Evolutionary conservation across 2,888 invertebrate species (phyloP).

Genomic region (Deroplatys truncata): DNA sequence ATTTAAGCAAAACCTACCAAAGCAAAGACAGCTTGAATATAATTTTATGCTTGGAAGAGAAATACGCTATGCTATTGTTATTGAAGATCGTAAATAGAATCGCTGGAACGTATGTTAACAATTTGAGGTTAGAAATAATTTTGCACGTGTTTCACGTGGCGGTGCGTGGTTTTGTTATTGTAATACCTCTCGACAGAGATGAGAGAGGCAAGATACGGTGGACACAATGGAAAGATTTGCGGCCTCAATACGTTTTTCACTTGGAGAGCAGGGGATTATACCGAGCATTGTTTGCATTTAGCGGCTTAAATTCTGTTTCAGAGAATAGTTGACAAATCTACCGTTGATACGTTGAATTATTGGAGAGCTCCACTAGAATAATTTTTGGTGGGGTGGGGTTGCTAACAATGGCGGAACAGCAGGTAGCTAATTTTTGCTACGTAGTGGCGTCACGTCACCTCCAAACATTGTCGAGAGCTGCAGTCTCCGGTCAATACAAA

Average conservation of each 20-base stretch:
- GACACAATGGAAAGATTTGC: not conserved
- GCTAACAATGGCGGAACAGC: constrained; percentile 10
- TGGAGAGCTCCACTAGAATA: not conserved
- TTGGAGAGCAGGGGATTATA: not conserved
- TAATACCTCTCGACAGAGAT: not conserved
- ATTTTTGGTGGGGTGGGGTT: not conserved
- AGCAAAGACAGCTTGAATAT: too few species aligned
- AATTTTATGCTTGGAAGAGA: too few species aligned
- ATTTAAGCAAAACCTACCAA: too few species aligned
- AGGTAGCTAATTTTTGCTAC: constrained; percentile 18
- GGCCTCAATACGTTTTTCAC: not conserved
- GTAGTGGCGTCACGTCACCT: constrained; percentile 9
- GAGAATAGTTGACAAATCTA: not conserved
- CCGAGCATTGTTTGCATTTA: not conserved
- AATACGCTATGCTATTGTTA: too few species aligned
- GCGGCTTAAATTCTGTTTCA: not conserved
- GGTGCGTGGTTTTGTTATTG: not conserved
- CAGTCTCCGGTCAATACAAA: not conserved
- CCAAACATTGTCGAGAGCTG: constrained; percentile 13
- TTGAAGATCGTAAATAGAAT: too few species aligned
- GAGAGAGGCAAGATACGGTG: not conserved
- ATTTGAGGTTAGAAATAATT: too few species aligned
- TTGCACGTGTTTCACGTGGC: too few species aligned
- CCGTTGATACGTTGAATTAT: not conserved
- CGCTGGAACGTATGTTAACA: too few species aligned